Conservation (phyloP, 2,888 invertebrate species). For the Dendrolimus houi region DNA sequence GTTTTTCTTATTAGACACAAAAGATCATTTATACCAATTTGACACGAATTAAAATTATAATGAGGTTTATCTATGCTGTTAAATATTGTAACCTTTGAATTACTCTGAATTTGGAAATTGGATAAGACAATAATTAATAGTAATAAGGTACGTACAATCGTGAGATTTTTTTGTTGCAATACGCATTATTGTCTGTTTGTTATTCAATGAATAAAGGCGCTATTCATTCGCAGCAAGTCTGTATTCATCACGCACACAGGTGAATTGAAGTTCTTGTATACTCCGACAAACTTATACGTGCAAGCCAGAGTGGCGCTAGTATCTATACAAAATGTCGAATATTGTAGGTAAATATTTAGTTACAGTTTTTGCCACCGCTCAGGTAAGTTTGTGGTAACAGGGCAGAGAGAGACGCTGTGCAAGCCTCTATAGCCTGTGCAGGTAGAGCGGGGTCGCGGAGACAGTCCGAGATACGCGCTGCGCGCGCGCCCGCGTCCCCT, state of each 20-base stretch:
- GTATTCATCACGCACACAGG: neutral
- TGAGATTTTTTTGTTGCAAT: neutral
- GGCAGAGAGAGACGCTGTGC: slow-evolving; percentile 49
- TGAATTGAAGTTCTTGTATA: neutral
- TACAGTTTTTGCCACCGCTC: slow-evolving; percentile 4
- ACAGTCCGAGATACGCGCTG: slow-evolving; percentile 52
- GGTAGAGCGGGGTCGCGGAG: slow-evolving; percentile 39
- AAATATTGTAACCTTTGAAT: no score
- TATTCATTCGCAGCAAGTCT: neutral
- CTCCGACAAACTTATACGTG: neutral
- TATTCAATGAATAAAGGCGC: neutral
- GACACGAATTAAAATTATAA: no score
- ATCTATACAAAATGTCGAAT: neutral
- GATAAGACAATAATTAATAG: no score
- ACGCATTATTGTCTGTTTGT: neutral
- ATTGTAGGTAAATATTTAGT: neutral
- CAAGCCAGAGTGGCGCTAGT: neutral
- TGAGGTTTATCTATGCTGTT: no score
- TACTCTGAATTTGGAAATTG: no score
- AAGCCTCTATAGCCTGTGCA: slow-evolving; percentile 36
- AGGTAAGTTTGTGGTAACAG: slow-evolving; percentile 39
- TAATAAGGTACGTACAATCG: no score
- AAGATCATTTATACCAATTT: no score
- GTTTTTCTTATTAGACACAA: no score
- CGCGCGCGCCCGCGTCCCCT: slow-evolving; percentile 54